Conservation (phyloP, 2,797 vertebrate genomes). For the Macroramphosus scolopax region DNA sequence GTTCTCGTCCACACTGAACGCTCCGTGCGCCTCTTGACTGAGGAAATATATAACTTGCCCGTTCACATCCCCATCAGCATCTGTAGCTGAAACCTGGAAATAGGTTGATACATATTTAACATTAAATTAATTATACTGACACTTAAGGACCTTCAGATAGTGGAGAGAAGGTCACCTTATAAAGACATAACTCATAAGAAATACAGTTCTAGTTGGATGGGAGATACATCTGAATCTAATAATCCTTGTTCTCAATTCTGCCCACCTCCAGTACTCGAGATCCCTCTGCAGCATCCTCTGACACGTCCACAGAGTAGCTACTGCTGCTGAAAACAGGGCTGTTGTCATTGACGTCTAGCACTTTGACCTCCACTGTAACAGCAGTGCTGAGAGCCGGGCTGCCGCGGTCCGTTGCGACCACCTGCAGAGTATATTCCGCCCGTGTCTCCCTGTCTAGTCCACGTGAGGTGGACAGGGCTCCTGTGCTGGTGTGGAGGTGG, state of each 20-base stretch:
- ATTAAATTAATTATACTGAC: too few relatives aligned
- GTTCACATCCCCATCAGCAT: constrained; percentile 86
- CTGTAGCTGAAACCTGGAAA: constrained; percentile 80
- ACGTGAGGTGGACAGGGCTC: constrained; percentile 84
- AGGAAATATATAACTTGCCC: constrained; percentile 90
- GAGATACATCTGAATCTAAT: not conserved
- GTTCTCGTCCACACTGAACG: constrained; percentile 84
- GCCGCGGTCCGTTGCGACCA: constrained; percentile 86
- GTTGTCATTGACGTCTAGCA: constrained; percentile 95
- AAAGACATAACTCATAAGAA: too few relatives aligned
- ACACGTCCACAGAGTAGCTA: constrained; percentile 82
- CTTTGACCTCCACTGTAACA: constrained; percentile 79
- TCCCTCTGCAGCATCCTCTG: constrained; percentile 84
- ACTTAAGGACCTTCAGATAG: too few relatives aligned
- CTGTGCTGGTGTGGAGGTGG: constrained; percentile 78
- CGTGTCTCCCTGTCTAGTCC: constrained; percentile 86
- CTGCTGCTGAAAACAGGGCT: constrained; percentile 81
- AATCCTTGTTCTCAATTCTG: constrained; percentile 2
- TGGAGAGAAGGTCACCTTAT: too few relatives aligned
- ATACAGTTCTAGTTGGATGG: too few relatives aligned
- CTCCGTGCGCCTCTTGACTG: constrained; percentile 84
- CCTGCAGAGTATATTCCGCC: constrained; percentile 78
- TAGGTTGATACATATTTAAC: not conserved
- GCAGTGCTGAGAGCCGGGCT: constrained; percentile 81
- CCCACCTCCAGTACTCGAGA: constrained; percentile 78